These are phyloP conservation scores for Sphecodes monilicornis DNA, from an alignment of 2,888 invertebrate genomes.

Conservation along the genomic window DNA sequence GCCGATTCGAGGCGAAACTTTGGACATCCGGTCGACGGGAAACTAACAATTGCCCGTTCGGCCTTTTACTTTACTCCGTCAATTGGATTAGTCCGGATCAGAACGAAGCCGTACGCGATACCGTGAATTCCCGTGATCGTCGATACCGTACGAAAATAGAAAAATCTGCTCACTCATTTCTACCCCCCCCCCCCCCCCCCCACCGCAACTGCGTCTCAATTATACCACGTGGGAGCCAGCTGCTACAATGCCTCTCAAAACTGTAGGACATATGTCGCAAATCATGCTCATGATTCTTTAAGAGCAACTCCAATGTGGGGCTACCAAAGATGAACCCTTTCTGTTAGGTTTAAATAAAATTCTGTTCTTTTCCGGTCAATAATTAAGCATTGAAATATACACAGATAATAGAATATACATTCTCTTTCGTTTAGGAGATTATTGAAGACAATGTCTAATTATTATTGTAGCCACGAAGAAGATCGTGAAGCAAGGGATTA, in stretches of 20 bases:
- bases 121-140: slow-evolving; percentile 30
- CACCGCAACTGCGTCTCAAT: background rate
- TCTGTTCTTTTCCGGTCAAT: too few species aligned
- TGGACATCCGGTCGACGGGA: background rate
- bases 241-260: background rate
- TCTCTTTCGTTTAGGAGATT: too few species aligned
- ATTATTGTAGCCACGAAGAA: too few species aligned
- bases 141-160: slow-evolving; percentile 21
- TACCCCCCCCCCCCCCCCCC: background rate
- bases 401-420: too few species aligned
- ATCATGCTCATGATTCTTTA: background rate
- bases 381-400: too few species aligned
- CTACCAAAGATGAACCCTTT: too few species aligned
- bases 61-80: slow-evolving; percentile 33
- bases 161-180: background rate
- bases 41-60: slow-evolving; percentile 29
- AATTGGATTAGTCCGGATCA: slow-evolving; percentile 55
- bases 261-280: background rate
- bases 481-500: too few species aligned
- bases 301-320: too few species aligned
- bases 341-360: too few species aligned
- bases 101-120: slow-evolving; percentile 56
- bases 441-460: too few species aligned
- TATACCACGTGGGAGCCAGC: background rate
- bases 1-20: background rate